These are phyloP conservation scores for Helarctos malayanus DNA, from an alignment of 2,797 vertebrate species.

Conservation along the genomic window DNA sequence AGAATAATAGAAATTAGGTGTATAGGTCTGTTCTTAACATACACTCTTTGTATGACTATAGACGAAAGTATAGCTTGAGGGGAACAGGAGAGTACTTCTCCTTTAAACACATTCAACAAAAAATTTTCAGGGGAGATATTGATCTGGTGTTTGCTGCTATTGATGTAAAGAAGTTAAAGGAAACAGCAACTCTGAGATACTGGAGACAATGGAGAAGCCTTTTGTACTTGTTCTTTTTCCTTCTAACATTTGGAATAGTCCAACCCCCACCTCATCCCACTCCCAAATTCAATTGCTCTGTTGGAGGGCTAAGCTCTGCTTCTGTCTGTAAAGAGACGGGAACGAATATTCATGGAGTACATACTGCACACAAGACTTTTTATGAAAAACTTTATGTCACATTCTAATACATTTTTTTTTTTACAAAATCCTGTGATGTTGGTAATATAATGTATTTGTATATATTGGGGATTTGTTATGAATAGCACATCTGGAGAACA, in stretches of 20 bases:
- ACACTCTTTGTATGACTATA: not conserved
- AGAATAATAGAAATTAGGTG: slow-evolving; percentile 25
- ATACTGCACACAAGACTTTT: not conserved
- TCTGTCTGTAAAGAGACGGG: not conserved
- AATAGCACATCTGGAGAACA: not conserved
- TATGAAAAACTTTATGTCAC: not conserved
- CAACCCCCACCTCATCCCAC: not conserved
- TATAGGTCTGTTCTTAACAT: not conserved
- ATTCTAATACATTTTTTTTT: not conserved
- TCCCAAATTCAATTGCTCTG: not conserved
- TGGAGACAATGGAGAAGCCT: not conserved
- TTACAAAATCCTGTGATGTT: not conserved
- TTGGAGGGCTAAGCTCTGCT: not conserved
- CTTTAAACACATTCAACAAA: not conserved
- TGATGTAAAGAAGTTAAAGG: slow-evolving; percentile 10
- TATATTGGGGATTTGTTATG: not conserved
- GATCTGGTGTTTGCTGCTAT: not conserved
- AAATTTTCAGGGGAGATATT: slow-evolving; percentile 6
- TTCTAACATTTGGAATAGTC: not conserved
- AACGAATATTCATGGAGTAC: not conserved
- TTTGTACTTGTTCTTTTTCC: not conserved
- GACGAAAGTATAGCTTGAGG: not conserved
- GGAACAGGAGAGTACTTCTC: not conserved
- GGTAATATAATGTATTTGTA: not conserved
- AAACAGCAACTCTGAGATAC: not conserved